Conservation (phyloP, 2,888 invertebrate species). For the Pseudococcus jackbeardsleyi region DNA sequence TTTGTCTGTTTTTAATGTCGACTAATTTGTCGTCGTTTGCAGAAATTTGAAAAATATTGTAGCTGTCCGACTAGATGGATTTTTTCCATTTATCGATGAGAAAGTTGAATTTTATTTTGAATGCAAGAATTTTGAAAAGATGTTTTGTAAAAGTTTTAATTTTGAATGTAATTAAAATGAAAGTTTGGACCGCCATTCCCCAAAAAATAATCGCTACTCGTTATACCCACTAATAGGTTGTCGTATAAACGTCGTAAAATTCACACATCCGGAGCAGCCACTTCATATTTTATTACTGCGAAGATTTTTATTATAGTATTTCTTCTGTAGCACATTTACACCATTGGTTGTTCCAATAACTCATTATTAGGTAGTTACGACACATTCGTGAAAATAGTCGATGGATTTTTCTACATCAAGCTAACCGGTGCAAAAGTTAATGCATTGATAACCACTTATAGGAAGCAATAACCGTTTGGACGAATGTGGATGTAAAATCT, state of each 20-base stretch:
- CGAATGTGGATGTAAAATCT: background rate
- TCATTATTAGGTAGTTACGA: conserved; percentile 24
- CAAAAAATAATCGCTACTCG: conserved; percentile 2
- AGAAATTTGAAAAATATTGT: too few species aligned
- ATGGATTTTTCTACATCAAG: background rate
- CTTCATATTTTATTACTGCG: conserved; percentile 12
- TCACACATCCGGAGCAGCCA: background rate
- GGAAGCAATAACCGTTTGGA: background rate
- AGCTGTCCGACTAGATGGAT: too few species aligned
- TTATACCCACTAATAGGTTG: background rate
- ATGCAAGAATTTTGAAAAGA: too few species aligned
- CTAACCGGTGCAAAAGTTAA: background rate
- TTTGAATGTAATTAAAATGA: background rate
- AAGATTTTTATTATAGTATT: conserved; percentile 31
- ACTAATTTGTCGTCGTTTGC: background rate
- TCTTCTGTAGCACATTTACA: background rate
- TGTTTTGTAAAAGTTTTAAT: background rate
- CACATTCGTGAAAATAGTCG: background rate
- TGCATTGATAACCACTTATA: background rate
- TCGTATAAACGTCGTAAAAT: conserved; percentile 7
- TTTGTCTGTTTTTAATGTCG: background rate
- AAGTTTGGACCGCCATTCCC: background rate
- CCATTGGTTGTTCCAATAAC: conserved; percentile 9
- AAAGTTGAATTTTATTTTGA: too few species aligned
- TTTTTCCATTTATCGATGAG: too few species aligned